phyloP scores from a whole-genome alignment of 2,888 invertebrate species.

The Calliphora vomitoria region DNA sequence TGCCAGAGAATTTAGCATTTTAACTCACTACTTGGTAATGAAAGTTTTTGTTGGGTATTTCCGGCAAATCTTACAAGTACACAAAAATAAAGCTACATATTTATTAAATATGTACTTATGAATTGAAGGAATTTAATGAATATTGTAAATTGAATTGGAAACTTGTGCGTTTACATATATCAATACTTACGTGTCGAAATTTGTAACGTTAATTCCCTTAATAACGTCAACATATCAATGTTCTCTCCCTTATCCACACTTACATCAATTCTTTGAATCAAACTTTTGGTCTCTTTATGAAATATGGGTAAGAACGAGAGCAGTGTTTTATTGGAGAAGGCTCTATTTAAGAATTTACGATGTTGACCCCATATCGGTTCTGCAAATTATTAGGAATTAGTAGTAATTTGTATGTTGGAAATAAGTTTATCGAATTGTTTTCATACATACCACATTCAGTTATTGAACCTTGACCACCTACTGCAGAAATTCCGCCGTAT shows the following conservation, averaged over 20 bases:
- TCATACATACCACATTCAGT: slow-evolving; percentile 13
- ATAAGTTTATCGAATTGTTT: neutral
- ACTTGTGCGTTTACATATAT: too few species aligned
- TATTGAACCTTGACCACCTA: neutral
- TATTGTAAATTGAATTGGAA: too few species aligned
- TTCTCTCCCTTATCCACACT: neutral
- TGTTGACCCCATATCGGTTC: slow-evolving; percentile 44
- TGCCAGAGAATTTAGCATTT: too few species aligned
- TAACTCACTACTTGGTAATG: too few species aligned
- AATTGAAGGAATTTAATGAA: too few species aligned
- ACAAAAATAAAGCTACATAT: too few species aligned
- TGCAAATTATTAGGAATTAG: neutral
- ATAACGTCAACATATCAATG: slow-evolving; percentile 4
- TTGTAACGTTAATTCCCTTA: neutral
- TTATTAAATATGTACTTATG: too few species aligned
- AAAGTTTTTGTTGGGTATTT: too few species aligned
- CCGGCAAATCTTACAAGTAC: too few species aligned
- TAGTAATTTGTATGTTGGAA: neutral
- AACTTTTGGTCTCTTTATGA: neutral
- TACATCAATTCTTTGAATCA: neutral
- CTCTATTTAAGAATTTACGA: slow-evolving; percentile 41
- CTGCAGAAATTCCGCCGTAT: neutral
- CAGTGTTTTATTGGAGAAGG: slow-evolving; percentile 9
- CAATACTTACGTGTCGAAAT: slow-evolving; percentile 39
- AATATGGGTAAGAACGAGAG: slow-evolving; percentile 46